Percentiles rank a stretch among this genome's conserved stretches.
Evolutionary conservation across 1,140 invertebrate genomes (phyloP).

Genomic region (Metopolophium dirhodum): DNA sequence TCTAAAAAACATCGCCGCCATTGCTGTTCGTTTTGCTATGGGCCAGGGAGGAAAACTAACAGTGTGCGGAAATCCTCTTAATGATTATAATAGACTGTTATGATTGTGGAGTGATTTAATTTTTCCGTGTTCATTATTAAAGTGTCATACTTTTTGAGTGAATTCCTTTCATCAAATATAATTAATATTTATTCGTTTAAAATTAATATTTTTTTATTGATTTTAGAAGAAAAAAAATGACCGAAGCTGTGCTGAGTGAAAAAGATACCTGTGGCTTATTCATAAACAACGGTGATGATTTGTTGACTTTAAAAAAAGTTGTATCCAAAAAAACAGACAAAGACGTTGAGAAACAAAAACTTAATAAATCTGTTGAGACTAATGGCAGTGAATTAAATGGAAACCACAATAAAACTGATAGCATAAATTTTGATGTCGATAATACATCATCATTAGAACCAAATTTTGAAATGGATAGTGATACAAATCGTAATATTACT

Average conservation of each 20-base stretch:
- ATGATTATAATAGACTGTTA: neutral
- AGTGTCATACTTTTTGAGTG: too few species aligned
- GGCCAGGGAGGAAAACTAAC: too few species aligned
- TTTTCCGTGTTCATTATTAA: too few species aligned
- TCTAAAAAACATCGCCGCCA: neutral
- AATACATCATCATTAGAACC: constrained; percentile 53
- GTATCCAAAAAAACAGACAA: constrained; percentile 45
- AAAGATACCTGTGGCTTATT: constrained; percentile 48
- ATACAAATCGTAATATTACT: constrained; percentile 53
- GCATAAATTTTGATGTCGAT: constrained; percentile 49
- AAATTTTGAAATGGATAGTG: constrained; percentile 55
- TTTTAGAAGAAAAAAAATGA: constrained; percentile 41
- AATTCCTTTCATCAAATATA: too few species aligned
- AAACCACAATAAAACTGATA: constrained; percentile 54
- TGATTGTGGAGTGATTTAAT: too few species aligned
- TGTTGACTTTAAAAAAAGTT: constrained; percentile 55
- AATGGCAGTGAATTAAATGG: constrained; percentile 49
- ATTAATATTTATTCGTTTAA: neutral
- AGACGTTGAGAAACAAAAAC: constrained; percentile 45
- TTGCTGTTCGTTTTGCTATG: neutral
- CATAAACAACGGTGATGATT: constrained; percentile 54
- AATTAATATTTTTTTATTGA: neutral
- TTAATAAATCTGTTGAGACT: constrained; percentile 17
- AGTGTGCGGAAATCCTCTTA: too few species aligned
- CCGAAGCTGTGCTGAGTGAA: constrained; percentile 38